Evolutionary conservation across 2,113 vertebrate genomes (phyloP).

Genomic region (Albula glossodonta): DNA sequence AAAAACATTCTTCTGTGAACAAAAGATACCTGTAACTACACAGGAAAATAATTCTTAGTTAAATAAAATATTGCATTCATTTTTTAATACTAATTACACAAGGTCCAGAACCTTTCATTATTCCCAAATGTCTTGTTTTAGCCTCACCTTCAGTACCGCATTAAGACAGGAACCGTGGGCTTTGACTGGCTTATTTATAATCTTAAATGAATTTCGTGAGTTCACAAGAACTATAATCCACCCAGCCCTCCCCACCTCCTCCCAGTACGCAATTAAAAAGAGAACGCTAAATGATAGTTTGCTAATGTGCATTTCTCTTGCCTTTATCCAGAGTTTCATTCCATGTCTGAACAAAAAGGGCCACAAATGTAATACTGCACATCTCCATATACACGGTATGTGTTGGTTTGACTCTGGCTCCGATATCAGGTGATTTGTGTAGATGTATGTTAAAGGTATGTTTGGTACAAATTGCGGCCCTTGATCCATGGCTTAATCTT

Average conservation of each 20-base stretch:
- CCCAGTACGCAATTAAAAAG: constrained; percentile 20
- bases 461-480: constrained; percentile 7
- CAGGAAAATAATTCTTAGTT: background rate
- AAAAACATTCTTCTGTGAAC: background rate
- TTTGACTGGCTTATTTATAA: constrained; percentile 21
- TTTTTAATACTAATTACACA: constrained; percentile 18
- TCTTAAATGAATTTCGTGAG: constrained; percentile 17
- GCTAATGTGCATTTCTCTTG: background rate
- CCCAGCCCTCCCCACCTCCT: background rate
- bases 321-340: constrained; percentile 1
- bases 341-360: constrained; percentile 1
- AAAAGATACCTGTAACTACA: background rate
- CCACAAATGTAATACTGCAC: background rate
- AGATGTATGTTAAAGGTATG: constrained; percentile 16
- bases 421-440: constrained; percentile 11
- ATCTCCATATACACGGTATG: background rate
- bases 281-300: constrained; percentile 20
- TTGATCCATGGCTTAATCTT: constrained; percentile 7
- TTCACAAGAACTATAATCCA: constrained; percentile 22
- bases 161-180: constrained; percentile 17
- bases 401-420: background rate
- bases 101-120: constrained; percentile 6
- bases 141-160: constrained; percentile 10
- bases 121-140: constrained; percentile 10
- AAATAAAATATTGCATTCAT: background rate